Evolutionary conservation across 2,797 vertebrate genomes (phyloP), one percentile per base, ranked within the genome.

Genomic region (Bovichtus diacanthus): DNA sequence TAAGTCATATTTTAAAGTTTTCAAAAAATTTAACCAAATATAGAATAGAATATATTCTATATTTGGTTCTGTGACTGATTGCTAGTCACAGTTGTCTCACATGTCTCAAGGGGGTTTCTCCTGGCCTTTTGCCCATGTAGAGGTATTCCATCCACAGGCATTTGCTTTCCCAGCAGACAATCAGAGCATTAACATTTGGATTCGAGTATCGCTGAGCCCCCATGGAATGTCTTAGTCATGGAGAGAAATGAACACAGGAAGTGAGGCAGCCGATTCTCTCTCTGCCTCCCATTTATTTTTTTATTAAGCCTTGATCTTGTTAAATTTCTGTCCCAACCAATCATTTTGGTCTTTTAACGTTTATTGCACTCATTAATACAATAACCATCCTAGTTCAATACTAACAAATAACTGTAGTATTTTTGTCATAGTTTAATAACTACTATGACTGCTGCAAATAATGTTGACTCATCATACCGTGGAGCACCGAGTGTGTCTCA

Each of bases 191-290:
- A 54, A 82, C 41, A 73, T 77, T 70, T 70, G 31, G 53, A 72
- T 43, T 47, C n/a, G 74, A 74, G 16, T 54, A 64, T 78, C n/a
- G 0, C 58, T 66, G 47, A 70, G 44, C 47, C 44, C 38, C 41
- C 2, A 5, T 58, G 72, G 78, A 86, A 84, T 78, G 67, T 81
- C 65, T 74, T 80, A 47, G 41, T 76, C 70, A 70, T 70, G 9
- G 2, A 54, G 54, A 54, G 55, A 73, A 72, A 62, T 74, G 34
- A 86, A 76, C n/a, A 65, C 34, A 67, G 70, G 72, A 80, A 76
- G 67, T 44, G 47, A 69, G 53, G 50, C 74, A 75, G 64, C 50
- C 34, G 19, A 78, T 64, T 80, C 44, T 68, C 16, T 46, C 3
- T 70, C 36, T 29, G 19, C 4, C 31, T 69, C 19, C 46, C 8